Base-by-base conservation (phyloP, 2,888 invertebrate genomes). In the Epirrhoe tristata region DNA sequence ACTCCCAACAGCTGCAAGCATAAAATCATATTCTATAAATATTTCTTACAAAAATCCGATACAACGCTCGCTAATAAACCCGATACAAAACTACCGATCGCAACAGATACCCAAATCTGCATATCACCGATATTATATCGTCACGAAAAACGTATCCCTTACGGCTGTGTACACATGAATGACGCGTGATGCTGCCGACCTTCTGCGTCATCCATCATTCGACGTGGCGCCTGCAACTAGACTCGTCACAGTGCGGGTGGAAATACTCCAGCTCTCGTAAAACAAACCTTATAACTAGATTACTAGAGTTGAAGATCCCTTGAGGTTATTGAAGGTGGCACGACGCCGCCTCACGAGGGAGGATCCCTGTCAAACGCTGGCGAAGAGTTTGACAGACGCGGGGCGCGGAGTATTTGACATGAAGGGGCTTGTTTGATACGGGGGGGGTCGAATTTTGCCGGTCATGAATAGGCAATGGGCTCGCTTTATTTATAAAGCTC, bases 131-230 rank as follows among this genome's bases (percentile, higher is more conserved):
- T 93, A 93, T 93, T 91, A 93, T 93, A 93, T 89, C 93, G 91
- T 93, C 93, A 91, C 90, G 93, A 92, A 93, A 93, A 93, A 92
- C 93, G 93, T 93, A 93, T 93, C 91, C 93, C 92, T 92, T 93
- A 93, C 93, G 93, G 87, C 91, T 93, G 91, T 91, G 91, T 93
- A 93, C 93, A 93, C 93, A 93, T 90, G 93, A 93, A 93, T 93
- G 93, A 92, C 93, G 91, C 89, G 93, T 91, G 93, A 91, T 93
- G 92, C 91, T 91, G 91, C 88, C 91, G 91, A 90, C 93, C 92
- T 92, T 89, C 90, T 88, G 90, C 92, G 93, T 89, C 93, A 93
- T 93, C 93, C 91, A 93, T 93, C 93, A 93, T 93, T 92, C 91
- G 89, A 82, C 87, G 88, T 90, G 93, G 93, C 93, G 93, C 93